Evolutionary conservation across 2,888 invertebrate species (phyloP), one percentile per base, ranked within the genome.

Genomic region (Eristalinus sepulchralis): DNA sequence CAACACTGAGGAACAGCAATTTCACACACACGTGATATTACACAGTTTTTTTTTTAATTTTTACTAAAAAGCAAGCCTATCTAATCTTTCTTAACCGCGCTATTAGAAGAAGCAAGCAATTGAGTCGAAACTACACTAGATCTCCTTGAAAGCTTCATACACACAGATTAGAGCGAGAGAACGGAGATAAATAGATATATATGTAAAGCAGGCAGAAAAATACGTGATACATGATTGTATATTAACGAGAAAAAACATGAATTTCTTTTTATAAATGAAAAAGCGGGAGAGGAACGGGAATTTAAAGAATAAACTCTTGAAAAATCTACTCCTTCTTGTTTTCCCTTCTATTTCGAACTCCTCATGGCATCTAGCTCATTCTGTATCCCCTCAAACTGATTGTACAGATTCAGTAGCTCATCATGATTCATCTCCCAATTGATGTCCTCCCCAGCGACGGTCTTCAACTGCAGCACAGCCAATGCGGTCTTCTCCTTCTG

Each of bases 381-480:
- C 90, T 94, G 94, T 66, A 94, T 93, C 70, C 90, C 91, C 89
- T 94, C 94, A 71, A 94, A 92, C 59, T 93, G 93, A 88, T 93
- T 93, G 89, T 94, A 94, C 20, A 94, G 90, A 62, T 93, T 91
- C 68, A 92, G 88, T 20, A 94, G 88, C 88, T 94, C 93, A 10
- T 93, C 91, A 88, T 94, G 93, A 84, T 93, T 93, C 91, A 94
- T 91, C 89, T 94, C 94, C 57, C 94, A 89, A 64, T 93, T 93
- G 9, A 94, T 91, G 79, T 93, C 93, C 77, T 91, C 90, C 10
- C 94, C 93, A 5, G 91, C 90, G 9, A 90, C 91, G 9, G 92
- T 92, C 67, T 90, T 92, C 1, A 94, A 90, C 84, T 94, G 94
- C 13, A 94, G 88, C 33, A 93, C 92, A 3, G 93, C 93, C 60